Evolutionary conservation across 2,797 vertebrate genomes (phyloP), one percentile per base, ranked within the genome.

Genomic region (Notolepis coatsorum): DNA sequence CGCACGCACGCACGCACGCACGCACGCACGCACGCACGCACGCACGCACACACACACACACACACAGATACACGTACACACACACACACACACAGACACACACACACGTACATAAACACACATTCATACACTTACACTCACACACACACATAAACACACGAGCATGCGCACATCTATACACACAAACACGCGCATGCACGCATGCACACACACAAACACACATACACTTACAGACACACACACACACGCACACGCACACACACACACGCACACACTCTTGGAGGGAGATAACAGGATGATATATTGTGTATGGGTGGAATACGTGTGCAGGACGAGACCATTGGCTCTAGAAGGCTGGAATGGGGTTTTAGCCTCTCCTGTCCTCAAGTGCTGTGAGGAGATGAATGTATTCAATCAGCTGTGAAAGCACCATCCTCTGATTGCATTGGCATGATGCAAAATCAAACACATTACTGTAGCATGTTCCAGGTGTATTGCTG

Each of bases 261-360:
- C 15, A 12, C 27, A 52, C 3, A 3, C 17, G 4, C 50, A 25
- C 20, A 37, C 9, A 25, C 33, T 6, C 7, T 25, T 33, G 37
- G n/a, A 31, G 28, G 4, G 31, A 28, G 27, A 50, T 3, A 28
- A 41, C 31, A 55, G 52, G 53, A 72, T 30, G 24, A 18, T 45
- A n/a, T n/a, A n/a, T 42, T 80, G 50, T 75, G 30, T 62, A 49
- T 51, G 62, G 63, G 52, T 38, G 27, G 42, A 35, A 41, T 75
- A 61, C 76, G 71, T 77, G 47, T 61, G 37, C 51, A 69, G 46
- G 65, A 67, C 48, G 49, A 55, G 27, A 41, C 41, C 49, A 42
- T 71, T 75, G 33, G 45, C 20, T 54, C 24, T n/a, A 39, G 54
- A 71, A 69, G 67, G 55, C 35, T 39, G 31, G 21, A 54, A 30